These are phyloP conservation scores for Hecatera dysodea DNA, from an alignment of 2,888 invertebrate genomes.

Conservation along the genomic window DNA sequence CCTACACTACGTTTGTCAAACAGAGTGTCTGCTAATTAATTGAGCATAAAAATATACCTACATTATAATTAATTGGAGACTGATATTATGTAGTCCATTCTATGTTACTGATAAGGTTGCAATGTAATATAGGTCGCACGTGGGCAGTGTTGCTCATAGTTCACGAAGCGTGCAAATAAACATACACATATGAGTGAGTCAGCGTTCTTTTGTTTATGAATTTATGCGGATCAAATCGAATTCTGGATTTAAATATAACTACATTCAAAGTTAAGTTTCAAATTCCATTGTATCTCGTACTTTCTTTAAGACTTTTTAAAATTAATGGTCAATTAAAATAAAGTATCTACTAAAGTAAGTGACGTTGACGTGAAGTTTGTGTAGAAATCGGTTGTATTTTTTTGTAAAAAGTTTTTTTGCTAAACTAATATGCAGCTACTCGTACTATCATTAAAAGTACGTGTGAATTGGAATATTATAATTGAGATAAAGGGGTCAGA, in stretches of 20 bases:
- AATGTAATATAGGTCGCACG: constrained; percentile 51
- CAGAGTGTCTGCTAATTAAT: constrained; percentile 8
- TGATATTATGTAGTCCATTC: constrained; percentile 19
- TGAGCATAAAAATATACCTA: background rate
- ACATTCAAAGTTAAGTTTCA: too few species aligned
- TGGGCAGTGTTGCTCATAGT: constrained; percentile 31
- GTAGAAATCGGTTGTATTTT: too few species aligned
- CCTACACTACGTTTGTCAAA: too few species aligned
- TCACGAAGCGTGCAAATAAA: constrained; percentile 31
- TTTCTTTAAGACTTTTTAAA: too few species aligned
- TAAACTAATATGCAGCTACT: too few species aligned
- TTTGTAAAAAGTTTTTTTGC: too few species aligned
- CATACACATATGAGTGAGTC: constrained; percentile 1
- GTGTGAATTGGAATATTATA: constrained; percentile 27
- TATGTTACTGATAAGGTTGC: constrained; percentile 40
- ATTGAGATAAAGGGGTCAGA: constrained; percentile 12
- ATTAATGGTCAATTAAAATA: too few species aligned
- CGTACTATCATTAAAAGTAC: background rate
- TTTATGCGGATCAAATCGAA: background rate
- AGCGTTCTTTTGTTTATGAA: constrained; percentile 12
- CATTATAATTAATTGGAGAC: constrained; percentile 15
- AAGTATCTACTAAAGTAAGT: too few species aligned
- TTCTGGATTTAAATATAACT: too few species aligned
- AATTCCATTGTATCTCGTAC: too few species aligned
- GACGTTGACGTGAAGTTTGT: too few species aligned